Evolutionary conservation across 2,888 invertebrate genomes (phyloP).

Genomic region (Drosophila lutescens): DNA sequence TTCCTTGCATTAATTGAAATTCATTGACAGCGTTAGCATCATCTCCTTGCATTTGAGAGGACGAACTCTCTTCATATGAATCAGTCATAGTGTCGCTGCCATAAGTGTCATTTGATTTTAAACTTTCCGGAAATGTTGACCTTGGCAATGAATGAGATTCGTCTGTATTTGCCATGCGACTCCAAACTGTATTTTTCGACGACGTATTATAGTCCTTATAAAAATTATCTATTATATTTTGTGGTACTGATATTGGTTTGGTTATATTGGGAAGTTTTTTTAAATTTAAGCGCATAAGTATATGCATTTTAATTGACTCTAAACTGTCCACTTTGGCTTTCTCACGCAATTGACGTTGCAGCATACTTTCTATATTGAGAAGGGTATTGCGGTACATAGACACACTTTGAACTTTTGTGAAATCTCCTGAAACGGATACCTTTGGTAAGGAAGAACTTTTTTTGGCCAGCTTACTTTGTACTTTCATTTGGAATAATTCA

Average conservation of each 20-base stretch:
- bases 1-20: constrained; percentile 25
- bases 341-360: constrained; percentile 85
- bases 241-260: constrained; percentile 86
- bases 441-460: background rate
- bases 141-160: background rate
- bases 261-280: constrained; percentile 88
- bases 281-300: constrained; percentile 87
- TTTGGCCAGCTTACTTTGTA: constrained; percentile 15
- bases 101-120: constrained; percentile 13
- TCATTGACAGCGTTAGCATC: constrained; percentile 55
- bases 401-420: constrained; percentile 32
- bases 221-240: constrained; percentile 85
- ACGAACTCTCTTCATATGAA: constrained; percentile 24
- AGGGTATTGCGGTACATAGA: constrained; percentile 66
- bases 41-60: constrained; percentile 70
- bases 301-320: constrained; percentile 87
- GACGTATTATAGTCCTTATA: constrained; percentile 78
- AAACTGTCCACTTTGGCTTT: constrained; percentile 87
- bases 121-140: background rate
- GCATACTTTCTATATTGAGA: constrained; percentile 63
- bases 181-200: constrained; percentile 19
- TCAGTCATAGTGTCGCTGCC: background rate
- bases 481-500: constrained; percentile 10
- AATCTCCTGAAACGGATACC: background rate
- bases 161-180: constrained; percentile 1